Percentiles rank a stretch among this genome's conserved stretches.
These are phyloP conservation scores for Proctacanthus coquilletti DNA, from an alignment of 1,140 invertebrate species.

Conservation along the genomic window DNA sequence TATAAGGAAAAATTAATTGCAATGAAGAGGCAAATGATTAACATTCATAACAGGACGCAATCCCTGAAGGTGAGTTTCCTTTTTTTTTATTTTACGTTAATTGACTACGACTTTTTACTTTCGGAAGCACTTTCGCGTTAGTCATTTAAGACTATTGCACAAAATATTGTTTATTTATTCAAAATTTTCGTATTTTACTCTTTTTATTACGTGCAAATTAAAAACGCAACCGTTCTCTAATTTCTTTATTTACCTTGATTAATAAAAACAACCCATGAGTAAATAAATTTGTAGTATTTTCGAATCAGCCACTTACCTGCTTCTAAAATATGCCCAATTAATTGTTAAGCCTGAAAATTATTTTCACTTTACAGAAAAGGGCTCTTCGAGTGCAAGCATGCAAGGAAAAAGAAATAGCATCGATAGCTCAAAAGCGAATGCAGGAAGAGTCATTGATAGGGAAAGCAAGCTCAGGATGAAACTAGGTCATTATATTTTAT, in stretches of 20 bases:
- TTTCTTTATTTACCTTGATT: background rate
- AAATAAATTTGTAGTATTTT: background rate
- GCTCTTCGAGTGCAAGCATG: slow-evolving; percentile 19
- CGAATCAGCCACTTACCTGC: background rate
- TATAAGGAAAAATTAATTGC: slow-evolving; percentile 23
- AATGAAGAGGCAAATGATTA: slow-evolving; percentile 26
- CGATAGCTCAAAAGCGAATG: slow-evolving; percentile 22
- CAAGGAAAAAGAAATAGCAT: slow-evolving; percentile 24
- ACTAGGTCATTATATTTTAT: background rate
- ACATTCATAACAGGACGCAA: slow-evolving; percentile 24
- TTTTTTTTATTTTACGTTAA: too few relatives aligned
- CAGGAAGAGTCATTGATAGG: slow-evolving; percentile 26
- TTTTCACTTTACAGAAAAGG: slow-evolving; percentile 22
- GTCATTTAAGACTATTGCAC: background rate
- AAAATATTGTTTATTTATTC: background rate
- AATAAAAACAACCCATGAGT: slow-evolving; percentile 1
- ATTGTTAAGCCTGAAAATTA: slow-evolving; percentile 9
- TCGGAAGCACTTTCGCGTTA: too few relatives aligned
- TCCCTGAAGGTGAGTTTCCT: slow-evolving; percentile 18
- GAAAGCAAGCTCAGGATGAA: slow-evolving; percentile 3
- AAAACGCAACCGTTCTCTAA: background rate
- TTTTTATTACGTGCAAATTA: background rate
- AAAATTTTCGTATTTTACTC: background rate
- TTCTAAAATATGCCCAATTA: slow-evolving; percentile 6
- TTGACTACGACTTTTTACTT: too few relatives aligned